Conservation (phyloP, 2,888 invertebrate genomes). For the Nezara viridula region DNA sequence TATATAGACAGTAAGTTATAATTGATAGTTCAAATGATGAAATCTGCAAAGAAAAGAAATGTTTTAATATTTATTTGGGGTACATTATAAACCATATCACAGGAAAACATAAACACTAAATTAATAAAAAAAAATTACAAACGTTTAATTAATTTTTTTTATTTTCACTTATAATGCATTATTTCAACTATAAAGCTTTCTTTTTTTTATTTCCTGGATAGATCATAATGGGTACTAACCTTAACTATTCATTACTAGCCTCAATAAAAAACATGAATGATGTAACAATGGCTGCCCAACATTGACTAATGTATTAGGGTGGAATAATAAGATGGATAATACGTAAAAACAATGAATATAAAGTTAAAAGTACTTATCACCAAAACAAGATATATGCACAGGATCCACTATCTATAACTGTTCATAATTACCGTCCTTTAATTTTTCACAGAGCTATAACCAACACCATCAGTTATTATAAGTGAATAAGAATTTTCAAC, state of each 20-base stretch:
- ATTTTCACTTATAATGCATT: not conserved
- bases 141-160: not conserved
- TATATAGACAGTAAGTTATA: not conserved
- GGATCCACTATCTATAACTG: not conserved
- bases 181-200: not conserved
- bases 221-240: not conserved
- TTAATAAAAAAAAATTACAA: not conserved
- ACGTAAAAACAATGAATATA: not conserved
- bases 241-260: constrained; percentile 27
- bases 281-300: constrained; percentile 42
- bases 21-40: not conserved
- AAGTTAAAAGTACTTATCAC: constrained; percentile 28
- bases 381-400: constrained; percentile 4
- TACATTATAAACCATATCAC: not conserved
- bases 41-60: constrained; percentile 33
- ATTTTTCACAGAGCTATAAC: not conserved
- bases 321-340: not conserved
- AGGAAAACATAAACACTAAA: not conserved
- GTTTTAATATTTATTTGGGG: not conserved
- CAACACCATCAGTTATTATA: not conserved
- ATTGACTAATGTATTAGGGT: not conserved
- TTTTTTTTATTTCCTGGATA: not conserved
- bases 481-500: not conserved
- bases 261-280: constrained; percentile 42
- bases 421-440: not conserved